A percentile compares a stretch with the other conserved stretches of the same genome.
Conservation (phyloP, 2,888 invertebrate genomes). For the Tortrix viridana region DNA sequence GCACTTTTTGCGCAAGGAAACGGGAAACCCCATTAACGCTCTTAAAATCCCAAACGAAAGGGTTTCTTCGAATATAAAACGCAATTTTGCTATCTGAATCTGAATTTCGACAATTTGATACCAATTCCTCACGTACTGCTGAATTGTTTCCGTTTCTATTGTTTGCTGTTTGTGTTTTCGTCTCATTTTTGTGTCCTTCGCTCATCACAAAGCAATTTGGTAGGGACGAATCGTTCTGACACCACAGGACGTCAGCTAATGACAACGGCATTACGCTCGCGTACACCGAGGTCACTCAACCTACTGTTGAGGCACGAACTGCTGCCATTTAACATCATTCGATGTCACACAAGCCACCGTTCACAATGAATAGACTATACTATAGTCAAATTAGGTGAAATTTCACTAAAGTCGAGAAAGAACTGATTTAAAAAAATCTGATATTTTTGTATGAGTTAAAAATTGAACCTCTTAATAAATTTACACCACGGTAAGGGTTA, state of each 20-base stretch:
- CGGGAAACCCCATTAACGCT: background rate
- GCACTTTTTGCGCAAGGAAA: background rate
- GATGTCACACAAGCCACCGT: conserved; percentile 53
- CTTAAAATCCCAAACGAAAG: background rate
- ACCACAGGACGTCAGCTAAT: conserved; percentile 67
- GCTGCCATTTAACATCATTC: conserved; percentile 42
- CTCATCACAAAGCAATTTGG: conserved; percentile 59
- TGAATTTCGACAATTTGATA: background rate
- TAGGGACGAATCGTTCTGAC: conserved; percentile 51
- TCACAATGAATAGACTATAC: conserved; percentile 50
- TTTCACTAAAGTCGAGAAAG: too few species aligned
- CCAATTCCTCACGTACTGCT: conserved; percentile 17
- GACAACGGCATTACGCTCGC: conserved; percentile 51
- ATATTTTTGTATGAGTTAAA: too few species aligned
- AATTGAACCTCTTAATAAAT: too few species aligned
- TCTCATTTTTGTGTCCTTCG: conserved; percentile 39
- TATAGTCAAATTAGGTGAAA: too few species aligned
- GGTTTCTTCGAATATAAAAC: background rate
- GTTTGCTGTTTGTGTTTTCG: conserved; percentile 18
- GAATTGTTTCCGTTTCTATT: conserved; percentile 15
- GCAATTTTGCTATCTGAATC: background rate
- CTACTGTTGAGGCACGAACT: conserved; percentile 58
- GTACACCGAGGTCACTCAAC: conserved; percentile 65
- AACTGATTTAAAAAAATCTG: too few species aligned
- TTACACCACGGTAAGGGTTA: too few species aligned